These are phyloP conservation scores for Chaunax sp. DNA, from an alignment of 2,797 vertebrate species.

Conservation along the genomic window DNA sequence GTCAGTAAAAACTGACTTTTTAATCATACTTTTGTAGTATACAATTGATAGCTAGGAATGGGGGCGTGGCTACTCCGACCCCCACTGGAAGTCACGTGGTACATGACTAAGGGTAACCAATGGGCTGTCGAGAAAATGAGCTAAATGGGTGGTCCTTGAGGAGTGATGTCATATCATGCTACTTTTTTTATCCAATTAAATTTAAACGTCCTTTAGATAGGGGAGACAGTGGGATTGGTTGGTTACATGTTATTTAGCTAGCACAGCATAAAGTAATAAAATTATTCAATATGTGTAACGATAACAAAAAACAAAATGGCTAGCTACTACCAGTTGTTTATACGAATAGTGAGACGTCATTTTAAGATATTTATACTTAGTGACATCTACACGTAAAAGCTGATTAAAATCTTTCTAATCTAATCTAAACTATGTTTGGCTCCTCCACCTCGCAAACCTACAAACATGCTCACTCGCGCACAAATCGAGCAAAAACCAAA, in stretches of 20 bases:
- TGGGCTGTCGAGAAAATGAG: conserved; percentile 76
- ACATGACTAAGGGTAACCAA: conserved; percentile 39
- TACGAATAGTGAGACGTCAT: not conserved
- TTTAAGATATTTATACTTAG: not conserved
- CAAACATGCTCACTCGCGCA: not conserved
- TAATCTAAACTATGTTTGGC: not conserved
- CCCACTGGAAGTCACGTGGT: conserved; percentile 71
- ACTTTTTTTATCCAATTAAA: conserved; percentile 80
- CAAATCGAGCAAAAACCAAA: not conserved
- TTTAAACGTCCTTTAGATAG: conserved; percentile 29
- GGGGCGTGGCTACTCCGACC: conserved; percentile 39
- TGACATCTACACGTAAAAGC: not conserved
- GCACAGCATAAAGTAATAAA: conserved; percentile 18
- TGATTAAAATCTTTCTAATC: not conserved
- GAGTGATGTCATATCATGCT: conserved; percentile 80
- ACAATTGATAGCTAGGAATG: conserved; percentile 59
- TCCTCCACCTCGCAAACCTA: too few species aligned
- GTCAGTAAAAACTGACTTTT: conserved; percentile 20
- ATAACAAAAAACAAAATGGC: not conserved
- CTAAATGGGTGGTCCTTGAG: conserved; percentile 77
- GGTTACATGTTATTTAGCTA: conserved; percentile 33
- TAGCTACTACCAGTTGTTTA: conserved; percentile 1
- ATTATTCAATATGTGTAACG: conserved; percentile 3
- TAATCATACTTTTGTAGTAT: conserved; percentile 15
- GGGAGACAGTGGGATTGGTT: conserved; percentile 14